Evolutionary conservation across 2,888 invertebrate species (phyloP).

Genomic region (Lasioglossum villosulum): DNA sequence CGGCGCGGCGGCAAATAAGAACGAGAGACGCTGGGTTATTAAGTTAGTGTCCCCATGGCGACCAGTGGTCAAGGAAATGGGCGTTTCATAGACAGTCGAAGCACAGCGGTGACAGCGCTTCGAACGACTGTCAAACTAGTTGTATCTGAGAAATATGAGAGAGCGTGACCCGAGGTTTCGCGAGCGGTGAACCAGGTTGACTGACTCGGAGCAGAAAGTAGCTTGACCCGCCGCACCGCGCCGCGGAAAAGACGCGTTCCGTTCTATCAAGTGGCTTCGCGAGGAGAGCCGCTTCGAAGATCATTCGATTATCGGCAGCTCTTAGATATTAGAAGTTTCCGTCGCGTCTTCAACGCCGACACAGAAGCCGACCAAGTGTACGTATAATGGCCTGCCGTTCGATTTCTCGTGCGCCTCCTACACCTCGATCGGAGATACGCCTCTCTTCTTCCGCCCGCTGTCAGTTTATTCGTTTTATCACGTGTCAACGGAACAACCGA

Average conservation of each 20-base stretch:
- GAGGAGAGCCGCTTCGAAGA: slow-evolving; percentile 9
- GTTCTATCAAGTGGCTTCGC: not conserved
- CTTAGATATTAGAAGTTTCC: not conserved
- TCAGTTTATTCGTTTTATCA: slow-evolving; percentile 17
- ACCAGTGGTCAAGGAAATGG: slow-evolving; percentile 71
- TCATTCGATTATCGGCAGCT: slow-evolving; percentile 28
- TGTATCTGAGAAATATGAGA: not conserved
- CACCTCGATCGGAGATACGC: slow-evolving; percentile 20
- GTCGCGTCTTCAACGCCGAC: slow-evolving; percentile 47
- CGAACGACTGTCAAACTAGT: slow-evolving; percentile 38
- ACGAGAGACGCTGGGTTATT: slow-evolving; percentile 66
- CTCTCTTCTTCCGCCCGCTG: slow-evolving; percentile 18
- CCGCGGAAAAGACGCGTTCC: slow-evolving; percentile 8
- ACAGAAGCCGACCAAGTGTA: slow-evolving; percentile 73
- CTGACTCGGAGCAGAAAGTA: not conserved
- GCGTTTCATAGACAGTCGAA: slow-evolving; percentile 67
- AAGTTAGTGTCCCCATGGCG: slow-evolving; percentile 79
- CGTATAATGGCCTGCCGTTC: slow-evolving; percentile 32
- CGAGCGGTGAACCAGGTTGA: slow-evolving; percentile 11
- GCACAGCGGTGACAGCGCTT: slow-evolving; percentile 49
- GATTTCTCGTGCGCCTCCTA: slow-evolving; percentile 20
- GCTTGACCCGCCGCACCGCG: not conserved
- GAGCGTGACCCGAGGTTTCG: not conserved
- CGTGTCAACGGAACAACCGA: not conserved
- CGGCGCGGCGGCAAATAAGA: not conserved